Base-by-base conservation (phyloP, 2,888 invertebrate species). In the Scaptomyza parva region DNA sequence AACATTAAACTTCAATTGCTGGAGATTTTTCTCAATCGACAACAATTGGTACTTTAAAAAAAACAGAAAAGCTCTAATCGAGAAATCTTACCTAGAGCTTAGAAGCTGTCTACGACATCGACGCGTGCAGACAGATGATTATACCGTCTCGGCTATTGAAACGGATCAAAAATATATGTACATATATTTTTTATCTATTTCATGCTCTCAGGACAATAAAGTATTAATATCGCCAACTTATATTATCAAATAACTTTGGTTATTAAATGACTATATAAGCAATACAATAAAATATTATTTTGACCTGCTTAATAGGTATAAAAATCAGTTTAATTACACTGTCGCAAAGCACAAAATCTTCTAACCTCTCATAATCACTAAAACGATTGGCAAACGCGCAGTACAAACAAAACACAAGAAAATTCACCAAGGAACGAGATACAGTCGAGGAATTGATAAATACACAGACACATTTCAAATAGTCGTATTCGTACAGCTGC, bases 351-450 rank as follows among this genome's bases (percentile, higher is more conserved):
- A n/a, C 24, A 1, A 26, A 18, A 28, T 28, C 8, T 45, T 12
- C 26, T 17, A 7, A 8, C 8, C 12, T 45, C 14, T 12, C 3
- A 14, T 22, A 28, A 14, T 35, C 14, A 8, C 22, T 30, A 24
- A 45, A 30, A 59, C 40, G 47, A 20, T 40, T 14, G 2, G 14
- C 2, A 20, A 8, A 3, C n/a, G 20, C 33, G 20, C 26, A 39
- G 4, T 11, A 12, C 18, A 61, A 35, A n/a, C 6, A 63, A 6
- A 62, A 12, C 20, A 2, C 17, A 26, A 26, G 12, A 41, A n/a
- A 18, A 41, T 35, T 22, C 33, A 11, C 47, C 14, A 26, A 41
- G 37, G 8, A 3, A 14, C 14, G 14, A 20, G 1, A 24, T 1
- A 9, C 8, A 37, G 9, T 17, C n/a, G 37, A 11, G 28, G 24